phyloP scores from a whole-genome alignment of 2,888 invertebrate species.

The Panorpa germanica region DNA sequence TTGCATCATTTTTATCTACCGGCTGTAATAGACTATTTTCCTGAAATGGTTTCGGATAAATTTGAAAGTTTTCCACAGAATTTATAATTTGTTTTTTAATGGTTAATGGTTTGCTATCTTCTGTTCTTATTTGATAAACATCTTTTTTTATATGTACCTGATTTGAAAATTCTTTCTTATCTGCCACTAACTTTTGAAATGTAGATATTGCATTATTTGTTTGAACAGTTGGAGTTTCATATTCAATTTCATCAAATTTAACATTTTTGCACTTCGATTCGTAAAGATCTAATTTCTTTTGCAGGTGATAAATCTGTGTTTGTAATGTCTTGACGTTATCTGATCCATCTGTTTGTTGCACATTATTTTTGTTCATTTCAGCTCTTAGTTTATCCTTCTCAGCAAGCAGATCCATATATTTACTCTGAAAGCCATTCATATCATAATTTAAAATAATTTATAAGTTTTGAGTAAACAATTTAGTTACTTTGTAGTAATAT shows the following conservation, averaged over 20 bases:
- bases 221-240: no score
- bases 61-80: slow-evolving; percentile 29
- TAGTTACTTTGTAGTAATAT: slow-evolving; percentile 11
- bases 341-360: slow-evolving; percentile 13
- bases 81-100: slow-evolving; percentile 19
- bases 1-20: no score
- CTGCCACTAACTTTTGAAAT: slow-evolving; percentile 12
- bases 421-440: slow-evolving; percentile 16
- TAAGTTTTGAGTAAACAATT: neutral
- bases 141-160: slow-evolving; percentile 2
- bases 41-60: slow-evolving; percentile 20
- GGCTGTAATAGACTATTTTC: no score
- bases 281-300: no score
- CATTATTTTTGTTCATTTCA: slow-evolving; percentile 17
- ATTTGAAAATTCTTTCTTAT: slow-evolving; percentile 13
- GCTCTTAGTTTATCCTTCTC: slow-evolving; percentile 20
- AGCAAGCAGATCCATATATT: slow-evolving; percentile 19
- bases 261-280: no score
- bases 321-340: no score
- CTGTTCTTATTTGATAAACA: slow-evolving; percentile 13
- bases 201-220: slow-evolving; percentile 12
- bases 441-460: neutral
- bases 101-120: slow-evolving; percentile 18
- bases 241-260: no score
- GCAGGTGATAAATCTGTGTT: no score